Evolutionary conservation across 2,888 invertebrate genomes (phyloP).

Genomic region (Hedychridium roseum): DNA sequence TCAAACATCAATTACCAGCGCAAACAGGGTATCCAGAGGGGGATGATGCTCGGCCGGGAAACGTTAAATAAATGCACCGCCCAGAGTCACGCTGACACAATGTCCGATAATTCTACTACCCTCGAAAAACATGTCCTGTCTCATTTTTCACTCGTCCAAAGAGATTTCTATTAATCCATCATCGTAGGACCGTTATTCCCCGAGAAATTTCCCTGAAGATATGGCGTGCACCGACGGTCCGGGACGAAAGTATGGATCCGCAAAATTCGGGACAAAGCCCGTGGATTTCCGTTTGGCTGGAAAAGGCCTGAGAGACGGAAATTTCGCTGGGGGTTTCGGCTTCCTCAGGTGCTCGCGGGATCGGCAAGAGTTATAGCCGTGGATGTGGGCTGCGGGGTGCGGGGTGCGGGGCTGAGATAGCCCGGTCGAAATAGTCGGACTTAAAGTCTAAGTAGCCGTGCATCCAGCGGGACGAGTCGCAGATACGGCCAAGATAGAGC

Average conservation of each 20-base stretch:
- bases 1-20: conserved; percentile 55
- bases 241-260: too few relatives aligned
- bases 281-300: background rate
- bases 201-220: too few relatives aligned
- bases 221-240: too few relatives aligned
- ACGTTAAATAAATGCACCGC: conserved; percentile 40
- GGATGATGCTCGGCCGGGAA: conserved; percentile 30
- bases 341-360: conserved; percentile 19
- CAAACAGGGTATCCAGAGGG: conserved; percentile 40
- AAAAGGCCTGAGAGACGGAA: conserved; percentile 9
- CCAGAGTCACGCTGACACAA: conserved; percentile 38
- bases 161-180: background rate
- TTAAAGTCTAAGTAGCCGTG: conserved; percentile 45
- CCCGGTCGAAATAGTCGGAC: conserved; percentile 33
- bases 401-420: conserved; percentile 13
- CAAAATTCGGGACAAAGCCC: background rate
- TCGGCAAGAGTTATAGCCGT: conserved; percentile 31
- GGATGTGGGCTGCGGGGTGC: too few relatives aligned
- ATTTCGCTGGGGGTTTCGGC: conserved; percentile 17
- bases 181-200: too few relatives aligned
- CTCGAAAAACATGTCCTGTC: background rate
- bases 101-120: conserved; percentile 27
- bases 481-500: conserved; percentile 40
- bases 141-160: background rate
- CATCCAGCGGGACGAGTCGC: conserved; percentile 27